A percentile compares a stretch with the other conserved stretches of the same genome.
These are phyloP conservation scores for Volucella zonaria DNA, from an alignment of 2,888 invertebrate species.

Conservation along the genomic window DNA sequence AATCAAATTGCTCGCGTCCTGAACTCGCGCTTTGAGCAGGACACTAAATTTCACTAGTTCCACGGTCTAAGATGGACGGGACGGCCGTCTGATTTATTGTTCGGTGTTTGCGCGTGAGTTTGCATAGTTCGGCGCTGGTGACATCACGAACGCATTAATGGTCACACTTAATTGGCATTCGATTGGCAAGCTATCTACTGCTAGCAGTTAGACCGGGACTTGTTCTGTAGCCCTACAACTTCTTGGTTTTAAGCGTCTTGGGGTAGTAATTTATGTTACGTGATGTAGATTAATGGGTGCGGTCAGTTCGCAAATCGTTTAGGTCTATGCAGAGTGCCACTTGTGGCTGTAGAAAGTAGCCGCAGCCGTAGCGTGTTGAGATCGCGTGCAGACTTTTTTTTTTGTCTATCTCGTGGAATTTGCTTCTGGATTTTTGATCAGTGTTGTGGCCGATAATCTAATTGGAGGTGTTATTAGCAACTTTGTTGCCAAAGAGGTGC, in stretches of 20 bases:
- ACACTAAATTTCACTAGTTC: slow-evolving; percentile 50
- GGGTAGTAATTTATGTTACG: slow-evolving; percentile 55
- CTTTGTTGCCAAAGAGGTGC: no score
- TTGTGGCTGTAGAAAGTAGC: slow-evolving; percentile 16
- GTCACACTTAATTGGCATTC: slow-evolving; percentile 68
- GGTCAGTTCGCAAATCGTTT: slow-evolving; percentile 71
- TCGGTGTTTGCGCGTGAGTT: slow-evolving; percentile 52
- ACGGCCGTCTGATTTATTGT: slow-evolving; percentile 58
- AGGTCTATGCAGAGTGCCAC: slow-evolving; percentile 51
- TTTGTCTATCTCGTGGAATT: slow-evolving; percentile 60
- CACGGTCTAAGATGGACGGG: slow-evolving; percentile 20
- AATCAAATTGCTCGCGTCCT: slow-evolving; percentile 54
- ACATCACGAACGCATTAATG: slow-evolving; percentile 51
- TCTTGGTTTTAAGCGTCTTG: slow-evolving; percentile 11
- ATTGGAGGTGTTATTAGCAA: no score
- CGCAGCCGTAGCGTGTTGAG: slow-evolving; percentile 46
- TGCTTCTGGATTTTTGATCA: slow-evolving; percentile 63
- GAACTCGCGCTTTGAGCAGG: slow-evolving; percentile 45
- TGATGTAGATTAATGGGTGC: slow-evolving; percentile 70
- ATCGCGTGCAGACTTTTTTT: slow-evolving; percentile 63
- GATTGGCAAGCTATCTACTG: slow-evolving; percentile 14
- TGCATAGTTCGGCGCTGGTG: slow-evolving; percentile 51
- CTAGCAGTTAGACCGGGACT: slow-evolving; percentile 17
- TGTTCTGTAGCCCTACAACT: background rate
- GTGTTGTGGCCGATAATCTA: slow-evolving; percentile 13